Evolutionary conservation across 2,888 invertebrate genomes (phyloP), one percentile per base, ranked within the genome.

Genomic region (Cephus runcator): DNA sequence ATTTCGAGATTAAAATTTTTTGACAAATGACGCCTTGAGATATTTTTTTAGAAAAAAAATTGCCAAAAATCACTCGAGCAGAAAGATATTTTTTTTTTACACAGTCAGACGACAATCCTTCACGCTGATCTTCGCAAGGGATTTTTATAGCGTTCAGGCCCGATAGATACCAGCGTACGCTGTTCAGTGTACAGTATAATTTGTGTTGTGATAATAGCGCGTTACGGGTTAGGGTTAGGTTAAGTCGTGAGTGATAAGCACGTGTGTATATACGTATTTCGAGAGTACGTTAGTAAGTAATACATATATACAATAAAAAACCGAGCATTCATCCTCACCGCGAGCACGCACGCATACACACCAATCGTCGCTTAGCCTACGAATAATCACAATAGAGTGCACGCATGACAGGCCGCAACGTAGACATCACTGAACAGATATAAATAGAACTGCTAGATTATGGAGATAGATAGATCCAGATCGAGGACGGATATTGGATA

Each of bases 201-300:
- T 40, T 40, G 40, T 40, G 40, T 40, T 86, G 85, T 87, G 84
- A 85, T 85, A 85, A 85, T 85, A 85, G 83, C 83, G 81, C 85
- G 83, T 87, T 87, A 87, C 82, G 83, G 82, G 83, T 87, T 87
- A 85, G 83, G 82, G 83, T 87, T 87, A 85, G 82, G 83, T 40
- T 40, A 15, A 15, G 40, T 40, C 40, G 80, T 81, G 81, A 83
- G 82, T 83, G 81, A 83, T 81, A 87, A 85, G 85, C 86, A 83
- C 69, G 15, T 15, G 69, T 69, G 69, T 69, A 33, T 69, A 33
- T 69, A 30, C 6, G 33, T 30, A 33, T 69, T 33, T 30, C 3
- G 30, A 69, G 69, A 69, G 69, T 69, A 33, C 12, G 30, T 30
- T 30, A 33, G 69, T 69, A 15, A 69, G n/a, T 69, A 69, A 40